Base-by-base conservation (phyloP, 2,113 vertebrate species). In the Otis tarda region DNA sequence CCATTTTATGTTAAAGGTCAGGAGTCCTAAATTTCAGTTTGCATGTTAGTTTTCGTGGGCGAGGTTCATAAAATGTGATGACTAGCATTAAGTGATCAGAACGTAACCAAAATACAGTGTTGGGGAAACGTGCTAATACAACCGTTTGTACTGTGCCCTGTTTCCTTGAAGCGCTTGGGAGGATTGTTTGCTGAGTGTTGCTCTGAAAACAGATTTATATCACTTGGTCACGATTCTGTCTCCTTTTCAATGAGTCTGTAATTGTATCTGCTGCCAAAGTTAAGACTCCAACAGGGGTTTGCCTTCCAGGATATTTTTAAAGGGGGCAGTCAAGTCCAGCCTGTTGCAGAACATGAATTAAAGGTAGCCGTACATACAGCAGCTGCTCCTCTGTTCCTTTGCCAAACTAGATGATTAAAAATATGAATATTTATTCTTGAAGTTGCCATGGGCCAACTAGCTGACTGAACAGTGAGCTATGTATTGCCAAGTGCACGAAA, bases 1-100 rank as follows among this genome's bases (percentile, higher is more conserved):
- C 83, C 95, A 79, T 68, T 93, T 93, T 28, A 68, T 81, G 85
- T 84, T 86, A 96, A 95, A 97, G 96, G 97, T 97, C 96, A 96
- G 79, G n/a, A 89, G 80, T 94, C 78, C 96, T 95, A 91, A 96
- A 96, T 97, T 97, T 97, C 91, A 80, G 83, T 68, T 76, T 59
- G n/a, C 91, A 78, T 74, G 77, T 83, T 90, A 75, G 88, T 81
- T 83, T 93, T 90, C 88, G 84, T 71, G 78, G 96, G 78, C 0
- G 68, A 94, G 68, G 68, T 87, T 93, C 67, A 39, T 95, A 96
- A 97, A 96, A 94, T 50, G 82, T 28, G 79, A 83, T 82, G 91
- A 85, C 82, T 93, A 76, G 57, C 50, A 69, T 71, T 87, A 80
- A 90, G 53, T 21, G 57, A 94, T 79, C 89, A 81, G 91, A 69